A percentile compares a stretch with the other conserved stretches of the same genome.
These are phyloP conservation scores for Trematomus loennbergii DNA, from an alignment of 2,113 vertebrate genomes.

Conservation along the genomic window DNA sequence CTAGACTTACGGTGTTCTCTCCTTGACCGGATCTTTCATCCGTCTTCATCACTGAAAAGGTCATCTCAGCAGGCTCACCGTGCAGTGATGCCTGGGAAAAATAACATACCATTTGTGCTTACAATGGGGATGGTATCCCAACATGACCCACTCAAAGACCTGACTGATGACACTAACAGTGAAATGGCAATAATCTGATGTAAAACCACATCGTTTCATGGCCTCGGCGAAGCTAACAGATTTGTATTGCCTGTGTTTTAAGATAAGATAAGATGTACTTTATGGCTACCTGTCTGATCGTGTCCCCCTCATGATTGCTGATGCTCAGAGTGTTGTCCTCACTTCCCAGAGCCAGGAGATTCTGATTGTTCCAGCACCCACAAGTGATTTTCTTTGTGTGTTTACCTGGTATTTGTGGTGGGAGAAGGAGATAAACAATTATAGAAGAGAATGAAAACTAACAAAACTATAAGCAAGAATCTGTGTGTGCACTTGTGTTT, in stretches of 20 bases:
- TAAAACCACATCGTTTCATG: neutral
- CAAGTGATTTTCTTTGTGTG: conserved; percentile 96
- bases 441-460: neutral
- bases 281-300: conserved; percentile 89
- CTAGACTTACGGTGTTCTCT: conserved; percentile 89
- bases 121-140: too few relatives aligned
- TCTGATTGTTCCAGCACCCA: conserved; percentile 95
- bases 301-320: conserved; percentile 97
- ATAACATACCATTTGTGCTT: neutral
- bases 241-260: neutral
- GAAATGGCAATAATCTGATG: neutral
- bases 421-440: neutral
- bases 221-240: neutral
- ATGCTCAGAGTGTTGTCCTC: conserved; percentile 94
- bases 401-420: conserved; percentile 85
- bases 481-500: neutral
- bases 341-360: conserved; percentile 93
- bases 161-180: neutral
- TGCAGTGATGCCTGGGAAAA: conserved; percentile 85
- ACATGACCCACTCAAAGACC: too few relatives aligned
- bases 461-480: neutral
- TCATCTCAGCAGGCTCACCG: conserved; percentile 90
- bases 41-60: conserved; percentile 93
- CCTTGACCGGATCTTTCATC: conserved; percentile 87
- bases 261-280: too few relatives aligned